Conservation (phyloP, 2,888 invertebrate species). For the Cryptus armator region DNA sequence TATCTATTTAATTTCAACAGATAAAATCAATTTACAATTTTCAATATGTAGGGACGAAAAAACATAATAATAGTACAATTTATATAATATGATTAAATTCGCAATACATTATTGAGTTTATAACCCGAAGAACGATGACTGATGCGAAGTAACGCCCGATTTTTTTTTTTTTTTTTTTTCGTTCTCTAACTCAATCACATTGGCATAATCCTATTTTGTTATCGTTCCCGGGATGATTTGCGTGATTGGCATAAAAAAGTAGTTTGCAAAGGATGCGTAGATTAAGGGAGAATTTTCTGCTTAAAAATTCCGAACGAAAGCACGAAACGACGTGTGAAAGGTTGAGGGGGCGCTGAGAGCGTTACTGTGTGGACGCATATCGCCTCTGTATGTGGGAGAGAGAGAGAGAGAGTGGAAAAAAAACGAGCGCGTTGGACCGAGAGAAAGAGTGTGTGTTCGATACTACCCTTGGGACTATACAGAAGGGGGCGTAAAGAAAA, state of each 20-base stretch:
- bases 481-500: slow-evolving; percentile 58
- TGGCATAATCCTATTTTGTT: slow-evolving; percentile 10
- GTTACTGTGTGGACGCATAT: slow-evolving; percentile 17
- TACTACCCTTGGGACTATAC: slow-evolving; percentile 53
- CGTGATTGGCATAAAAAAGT: slow-evolving; percentile 4
- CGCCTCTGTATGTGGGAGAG: neutral
- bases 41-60: neutral
- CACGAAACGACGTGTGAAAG: slow-evolving; percentile 59
- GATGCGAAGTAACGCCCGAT: neutral
- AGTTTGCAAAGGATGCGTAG: neutral
- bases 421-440: neutral
- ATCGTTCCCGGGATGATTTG: neutral
- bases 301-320: slow-evolving; percentile 49
- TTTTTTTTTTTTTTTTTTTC: neutral
- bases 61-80: no score
- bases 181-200: neutral
- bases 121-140: neutral
- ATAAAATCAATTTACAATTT: neutral
- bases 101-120: neutral
- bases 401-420: slow-evolving; percentile 49
- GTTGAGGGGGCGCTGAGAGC: slow-evolving; percentile 34
- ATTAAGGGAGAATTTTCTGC: slow-evolving; percentile 33
- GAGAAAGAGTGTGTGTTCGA: slow-evolving; percentile 45
- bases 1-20: no score
- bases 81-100: neutral